phyloP scores from a whole-genome alignment of 2,888 invertebrate species.

The Xestia sexstrigata region DNA sequence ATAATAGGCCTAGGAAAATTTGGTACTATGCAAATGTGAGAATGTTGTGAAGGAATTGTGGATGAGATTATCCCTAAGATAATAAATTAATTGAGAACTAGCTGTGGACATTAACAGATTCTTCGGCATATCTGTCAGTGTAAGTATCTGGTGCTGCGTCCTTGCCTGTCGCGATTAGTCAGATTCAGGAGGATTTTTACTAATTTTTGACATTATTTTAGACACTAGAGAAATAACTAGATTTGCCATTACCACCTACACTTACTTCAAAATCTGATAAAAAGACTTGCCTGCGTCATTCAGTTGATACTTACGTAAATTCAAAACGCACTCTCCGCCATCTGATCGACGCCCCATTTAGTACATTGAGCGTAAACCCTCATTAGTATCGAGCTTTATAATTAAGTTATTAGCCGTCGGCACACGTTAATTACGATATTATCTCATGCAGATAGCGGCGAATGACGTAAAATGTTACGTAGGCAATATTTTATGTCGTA shows the following conservation, averaged over 20 bases:
- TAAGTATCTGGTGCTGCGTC: not conserved
- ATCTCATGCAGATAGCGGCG: slow-evolving; percentile 43
- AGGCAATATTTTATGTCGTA: not conserved
- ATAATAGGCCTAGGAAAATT: not conserved
- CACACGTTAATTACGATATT: slow-evolving; percentile 50
- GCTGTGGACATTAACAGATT: not conserved
- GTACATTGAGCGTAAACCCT: slow-evolving; percentile 30
- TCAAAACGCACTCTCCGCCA: not conserved
- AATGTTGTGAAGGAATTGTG: not conserved
- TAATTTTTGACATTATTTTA: not conserved
- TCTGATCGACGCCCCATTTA: slow-evolving; percentile 4
- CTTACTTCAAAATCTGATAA: not conserved
- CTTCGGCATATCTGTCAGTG: not conserved
- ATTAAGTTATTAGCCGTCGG: slow-evolving; percentile 49
- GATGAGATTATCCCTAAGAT: not conserved
- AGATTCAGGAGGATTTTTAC: not conserved
- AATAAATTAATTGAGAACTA: not conserved
- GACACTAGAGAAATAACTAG: not conserved
- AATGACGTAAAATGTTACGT: slow-evolving; percentile 47
- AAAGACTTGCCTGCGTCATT: not conserved
- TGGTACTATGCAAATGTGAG: not conserved
- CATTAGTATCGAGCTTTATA: slow-evolving; percentile 52
- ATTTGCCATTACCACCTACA: not conserved
- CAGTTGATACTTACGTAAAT: slow-evolving; percentile 3
- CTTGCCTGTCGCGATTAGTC: too few species aligned